These are phyloP conservation scores for Carapus acus DNA, from an alignment of 2,797 vertebrate genomes.

Conservation along the genomic window DNA sequence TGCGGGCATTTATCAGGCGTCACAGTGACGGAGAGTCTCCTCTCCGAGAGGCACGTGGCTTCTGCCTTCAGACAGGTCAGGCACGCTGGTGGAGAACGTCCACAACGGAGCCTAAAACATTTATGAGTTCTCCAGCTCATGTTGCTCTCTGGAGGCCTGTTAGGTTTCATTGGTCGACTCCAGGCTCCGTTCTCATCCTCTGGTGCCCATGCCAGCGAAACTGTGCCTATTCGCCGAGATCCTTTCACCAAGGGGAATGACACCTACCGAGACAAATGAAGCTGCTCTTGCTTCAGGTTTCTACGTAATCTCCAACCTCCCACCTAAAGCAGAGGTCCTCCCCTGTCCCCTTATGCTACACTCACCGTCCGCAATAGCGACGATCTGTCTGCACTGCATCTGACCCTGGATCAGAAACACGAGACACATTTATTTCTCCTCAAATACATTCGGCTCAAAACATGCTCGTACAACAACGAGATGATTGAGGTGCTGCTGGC, in stretches of 20 bases:
- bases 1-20: not conserved
- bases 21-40: constrained; percentile 9
- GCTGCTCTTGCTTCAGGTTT: no score
- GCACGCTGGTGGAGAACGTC: constrained; percentile 40
- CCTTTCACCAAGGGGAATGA: constrained; percentile 53
- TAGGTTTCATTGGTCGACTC: constrained; percentile 68
- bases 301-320: no score
- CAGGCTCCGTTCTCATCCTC: constrained; percentile 40
- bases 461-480: constrained; percentile 23
- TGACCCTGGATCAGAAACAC: no score
- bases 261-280: constrained; percentile 54
- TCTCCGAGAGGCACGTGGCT: constrained; percentile 21
- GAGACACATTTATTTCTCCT: not conserved
- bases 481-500: constrained; percentile 39
- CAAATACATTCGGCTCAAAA: constrained; percentile 21
- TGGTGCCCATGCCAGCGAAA: constrained; percentile 52
- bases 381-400: no score
- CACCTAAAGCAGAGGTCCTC: no score
- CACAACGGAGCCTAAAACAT: constrained; percentile 68
- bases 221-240: constrained; percentile 58
- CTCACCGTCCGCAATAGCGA: not conserved
- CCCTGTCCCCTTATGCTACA: no score
- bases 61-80: constrained; percentile 36
- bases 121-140: constrained; percentile 69
- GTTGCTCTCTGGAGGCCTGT: constrained; percentile 64